phyloP scores from a whole-genome alignment of 1,140 invertebrate genomes.

The Batillaria attramentaria region DNA sequence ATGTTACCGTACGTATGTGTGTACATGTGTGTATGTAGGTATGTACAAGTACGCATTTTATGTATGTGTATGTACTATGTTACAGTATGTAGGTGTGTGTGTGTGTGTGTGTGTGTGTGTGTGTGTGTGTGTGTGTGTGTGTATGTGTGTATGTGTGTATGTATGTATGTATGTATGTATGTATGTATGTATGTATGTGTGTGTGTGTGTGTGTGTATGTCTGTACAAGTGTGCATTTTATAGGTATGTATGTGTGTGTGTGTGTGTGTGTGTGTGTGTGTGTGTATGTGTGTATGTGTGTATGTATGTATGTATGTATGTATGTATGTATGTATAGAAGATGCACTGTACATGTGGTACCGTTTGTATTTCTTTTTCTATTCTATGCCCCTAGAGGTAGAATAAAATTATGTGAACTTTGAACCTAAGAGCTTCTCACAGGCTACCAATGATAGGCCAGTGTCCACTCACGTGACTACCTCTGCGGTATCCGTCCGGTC shows the following conservation, averaged over 20 bases:
- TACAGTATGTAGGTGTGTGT: background rate
- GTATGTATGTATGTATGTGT: conserved; percentile 6
- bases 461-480: too few species aligned
- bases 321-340: conserved; percentile 15
- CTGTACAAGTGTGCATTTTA: background rate
- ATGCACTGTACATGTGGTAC: background rate
- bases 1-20: too few species aligned
- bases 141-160: background rate
- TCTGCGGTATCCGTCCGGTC: too few species aligned
- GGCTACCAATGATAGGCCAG: too few species aligned
- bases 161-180: background rate
- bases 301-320: conserved; percentile 30
- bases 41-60: too few species aligned
- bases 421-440: too few species aligned
- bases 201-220: conserved; percentile 1
- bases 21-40: too few species aligned
- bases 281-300: conserved; percentile 25
- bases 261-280: conserved; percentile 16
- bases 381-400: too few species aligned
- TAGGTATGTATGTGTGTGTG: too few species aligned
- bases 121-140: conserved; percentile 20
- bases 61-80: background rate
- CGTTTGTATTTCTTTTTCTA: too few species aligned
- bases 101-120: background rate
- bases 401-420: too few species aligned